These are phyloP conservation scores for Atrina japonica DNA, from an alignment of 2,888 invertebrate genomes.

Conservation along the genomic window DNA sequence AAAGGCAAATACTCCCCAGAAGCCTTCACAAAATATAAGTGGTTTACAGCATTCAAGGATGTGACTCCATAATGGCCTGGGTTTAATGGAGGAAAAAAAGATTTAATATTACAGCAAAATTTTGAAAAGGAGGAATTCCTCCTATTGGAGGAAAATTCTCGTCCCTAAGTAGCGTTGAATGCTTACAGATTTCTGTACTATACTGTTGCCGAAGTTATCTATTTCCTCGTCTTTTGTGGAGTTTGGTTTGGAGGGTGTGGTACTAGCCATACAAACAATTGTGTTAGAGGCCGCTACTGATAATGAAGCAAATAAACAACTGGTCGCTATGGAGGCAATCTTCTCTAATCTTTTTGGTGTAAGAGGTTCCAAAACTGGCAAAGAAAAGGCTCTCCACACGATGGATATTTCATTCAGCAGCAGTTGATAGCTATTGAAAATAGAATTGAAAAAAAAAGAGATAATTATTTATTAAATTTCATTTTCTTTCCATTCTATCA, in stretches of 20 bases:
- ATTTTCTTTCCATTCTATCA: no score
- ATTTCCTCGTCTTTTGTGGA: constrained; percentile 88
- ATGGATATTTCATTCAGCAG: constrained; percentile 92
- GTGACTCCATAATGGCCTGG: no score
- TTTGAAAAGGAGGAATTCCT: no score
- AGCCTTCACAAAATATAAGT: no score
- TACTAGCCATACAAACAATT: constrained; percentile 75
- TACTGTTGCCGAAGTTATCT: constrained; percentile 89
- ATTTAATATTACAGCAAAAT: no score
- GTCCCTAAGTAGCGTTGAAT: no score
- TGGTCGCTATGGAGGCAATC: constrained; percentile 90
- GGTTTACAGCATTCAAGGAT: no score
- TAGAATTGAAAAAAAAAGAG: not conserved
- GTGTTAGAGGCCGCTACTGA: constrained; percentile 80
- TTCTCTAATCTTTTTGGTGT: constrained; percentile 91
- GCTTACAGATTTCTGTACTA: constrained; percentile 90
- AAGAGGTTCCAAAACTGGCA: constrained; percentile 94
- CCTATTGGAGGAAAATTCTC: no score
- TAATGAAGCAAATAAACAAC: constrained; percentile 87
- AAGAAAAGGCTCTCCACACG: constrained; percentile 90
- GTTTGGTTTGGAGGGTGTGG: constrained; percentile 62
- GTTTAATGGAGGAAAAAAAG: no score
- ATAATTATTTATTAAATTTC: no score
- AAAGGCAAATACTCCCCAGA: no score
- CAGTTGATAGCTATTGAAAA: constrained; percentile 86